phyloP scores from a whole-genome alignment of 1,140 invertebrate genomes.

The Stegodyphus mimosarum region DNA sequence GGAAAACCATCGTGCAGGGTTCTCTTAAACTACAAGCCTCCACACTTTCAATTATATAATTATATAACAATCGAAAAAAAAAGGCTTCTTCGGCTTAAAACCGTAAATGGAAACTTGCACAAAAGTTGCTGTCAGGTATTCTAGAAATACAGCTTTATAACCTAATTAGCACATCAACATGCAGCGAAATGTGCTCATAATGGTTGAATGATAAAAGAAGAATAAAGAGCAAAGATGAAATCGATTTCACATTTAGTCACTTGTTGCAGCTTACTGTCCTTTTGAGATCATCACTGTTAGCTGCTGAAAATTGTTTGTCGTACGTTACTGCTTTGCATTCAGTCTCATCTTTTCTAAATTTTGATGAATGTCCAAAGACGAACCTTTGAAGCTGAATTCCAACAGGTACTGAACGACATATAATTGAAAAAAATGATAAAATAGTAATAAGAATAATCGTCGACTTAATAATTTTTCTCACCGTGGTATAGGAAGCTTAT shows the following conservation, averaged over 20 bases:
- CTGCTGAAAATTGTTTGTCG: neutral
- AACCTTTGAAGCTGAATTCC: too few species aligned
- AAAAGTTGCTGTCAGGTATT: neutral
- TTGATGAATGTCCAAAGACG: too few species aligned
- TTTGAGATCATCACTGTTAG: conserved; percentile 25
- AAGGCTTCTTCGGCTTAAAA: conserved; percentile 16
- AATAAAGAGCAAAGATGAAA: conserved; percentile 35
- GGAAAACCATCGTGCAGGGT: conserved; percentile 24
- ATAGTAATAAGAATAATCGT: conserved; percentile 2
- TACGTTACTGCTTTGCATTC: too few species aligned
- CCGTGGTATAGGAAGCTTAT: neutral
- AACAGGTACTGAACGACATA: too few species aligned
- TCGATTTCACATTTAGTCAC: conserved; percentile 1
- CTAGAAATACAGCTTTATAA: conserved; percentile 27
- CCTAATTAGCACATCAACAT: conserved; percentile 32
- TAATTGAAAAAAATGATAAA: too few species aligned
- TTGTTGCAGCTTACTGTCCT: conserved; percentile 3
- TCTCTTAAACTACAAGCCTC: conserved; percentile 44
- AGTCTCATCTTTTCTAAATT: too few species aligned
- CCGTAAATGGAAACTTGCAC: conserved; percentile 6
- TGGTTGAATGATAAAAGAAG: conserved; percentile 23
- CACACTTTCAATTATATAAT: conserved; percentile 29
- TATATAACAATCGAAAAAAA: conserved; percentile 33
- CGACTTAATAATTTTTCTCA: conserved; percentile 6
- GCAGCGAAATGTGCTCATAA: conserved; percentile 30